These are phyloP conservation scores for Drosophila bocqueti DNA, from an alignment of 1,140 invertebrate genomes.

Conservation along the genomic window DNA sequence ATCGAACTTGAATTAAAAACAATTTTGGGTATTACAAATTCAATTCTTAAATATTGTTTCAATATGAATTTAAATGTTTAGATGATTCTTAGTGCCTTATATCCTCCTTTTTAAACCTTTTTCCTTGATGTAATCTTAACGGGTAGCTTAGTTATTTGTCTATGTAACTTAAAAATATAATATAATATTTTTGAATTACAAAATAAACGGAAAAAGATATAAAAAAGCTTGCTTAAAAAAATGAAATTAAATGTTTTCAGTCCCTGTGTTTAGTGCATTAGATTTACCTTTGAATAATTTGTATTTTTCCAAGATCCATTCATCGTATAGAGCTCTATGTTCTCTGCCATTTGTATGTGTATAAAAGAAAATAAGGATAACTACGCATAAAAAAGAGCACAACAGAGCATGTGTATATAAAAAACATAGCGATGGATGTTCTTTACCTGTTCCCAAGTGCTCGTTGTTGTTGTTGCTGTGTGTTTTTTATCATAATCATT, in stretches of 20 bases:
- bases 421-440: constrained; percentile 60
- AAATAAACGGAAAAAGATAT: background rate
- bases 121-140: no score
- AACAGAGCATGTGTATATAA: constrained; percentile 20
- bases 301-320: background rate
- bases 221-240: background rate
- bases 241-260: background rate
- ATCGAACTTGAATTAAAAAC: background rate
- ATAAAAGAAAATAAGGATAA: constrained; percentile 19
- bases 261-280: no score
- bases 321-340: background rate
- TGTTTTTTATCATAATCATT: constrained; percentile 73
- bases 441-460: constrained; percentile 66
- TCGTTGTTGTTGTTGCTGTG: constrained; percentile 32
- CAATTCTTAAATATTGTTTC: background rate
- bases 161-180: background rate
- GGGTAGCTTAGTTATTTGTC: background rate
- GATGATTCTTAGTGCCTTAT: no score
- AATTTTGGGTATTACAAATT: background rate
- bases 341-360: constrained; percentile 40
- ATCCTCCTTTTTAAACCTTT: no score
- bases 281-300: background rate
- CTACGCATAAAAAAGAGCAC: constrained; percentile 29
- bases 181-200: background rate
- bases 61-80: background rate